These are phyloP conservation scores for Scartelaos histophorus DNA, from an alignment of 2,113 vertebrate genomes.

Conservation along the genomic window DNA sequence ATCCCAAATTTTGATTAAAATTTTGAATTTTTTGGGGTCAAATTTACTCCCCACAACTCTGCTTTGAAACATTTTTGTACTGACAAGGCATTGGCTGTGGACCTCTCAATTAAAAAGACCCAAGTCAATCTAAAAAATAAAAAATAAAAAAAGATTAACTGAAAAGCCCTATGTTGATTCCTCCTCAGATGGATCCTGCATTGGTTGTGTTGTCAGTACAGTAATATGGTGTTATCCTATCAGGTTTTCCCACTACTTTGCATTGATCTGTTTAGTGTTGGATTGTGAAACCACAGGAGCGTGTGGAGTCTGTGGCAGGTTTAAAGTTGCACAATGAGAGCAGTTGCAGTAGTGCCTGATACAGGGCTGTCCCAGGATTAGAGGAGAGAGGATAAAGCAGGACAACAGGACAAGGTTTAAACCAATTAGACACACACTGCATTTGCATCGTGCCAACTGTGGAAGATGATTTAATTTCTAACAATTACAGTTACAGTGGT, in stretches of 20 bases:
- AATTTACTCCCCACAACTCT: too few species aligned
- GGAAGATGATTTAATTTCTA: not conserved
- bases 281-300: not conserved
- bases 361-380: slow-evolving; percentile 60
- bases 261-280: slow-evolving; percentile 8
- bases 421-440: slow-evolving; percentile 59
- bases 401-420: slow-evolving; percentile 54
- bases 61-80: too few species aligned
- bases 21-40: too few species aligned
- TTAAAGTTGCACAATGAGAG: not conserved
- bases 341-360: slow-evolving; percentile 11
- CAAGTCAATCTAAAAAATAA: too few species aligned
- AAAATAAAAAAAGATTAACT: too few species aligned
- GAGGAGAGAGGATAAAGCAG: slow-evolving; percentile 58
- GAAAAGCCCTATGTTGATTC: too few species aligned
- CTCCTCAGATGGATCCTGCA: not conserved
- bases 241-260: not conserved
- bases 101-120: too few species aligned
- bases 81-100: too few species aligned
- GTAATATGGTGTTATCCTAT: slow-evolving; percentile 20
- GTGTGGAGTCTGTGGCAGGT: not conserved
- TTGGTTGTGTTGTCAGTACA: not conserved
- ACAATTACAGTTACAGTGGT: not conserved
- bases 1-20: too few species aligned
- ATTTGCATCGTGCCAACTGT: not conserved